phyloP scores from a whole-genome alignment of 2,797 vertebrate genomes.

The Iguana delicatissima region DNA sequence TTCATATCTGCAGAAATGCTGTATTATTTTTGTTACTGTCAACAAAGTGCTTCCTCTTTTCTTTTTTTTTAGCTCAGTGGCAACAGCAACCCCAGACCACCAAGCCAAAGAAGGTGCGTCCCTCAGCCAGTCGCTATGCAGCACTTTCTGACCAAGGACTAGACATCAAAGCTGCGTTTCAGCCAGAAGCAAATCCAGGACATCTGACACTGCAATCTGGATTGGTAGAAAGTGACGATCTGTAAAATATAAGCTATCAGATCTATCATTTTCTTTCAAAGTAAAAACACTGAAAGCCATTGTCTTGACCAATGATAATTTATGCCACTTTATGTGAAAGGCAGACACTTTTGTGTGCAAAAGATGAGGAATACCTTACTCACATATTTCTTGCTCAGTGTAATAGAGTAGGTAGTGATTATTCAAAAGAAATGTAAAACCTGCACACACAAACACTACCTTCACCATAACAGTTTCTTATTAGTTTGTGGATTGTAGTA shows the following conservation, averaged over 20 bases:
- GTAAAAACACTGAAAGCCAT: slow-evolving; percentile 76
- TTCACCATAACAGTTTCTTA: slow-evolving; percentile 68
- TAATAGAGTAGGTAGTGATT: slow-evolving; percentile 76
- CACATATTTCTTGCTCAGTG: slow-evolving; percentile 78
- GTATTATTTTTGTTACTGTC: background rate
- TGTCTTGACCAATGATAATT: slow-evolving; percentile 76
- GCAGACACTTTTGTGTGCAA: slow-evolving; percentile 78
- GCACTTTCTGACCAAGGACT: slow-evolving; percentile 96
- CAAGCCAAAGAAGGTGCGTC: slow-evolving; percentile 95
- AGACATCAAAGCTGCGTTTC: slow-evolving; percentile 97
- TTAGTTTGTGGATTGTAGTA: slow-evolving; percentile 66
- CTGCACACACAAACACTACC: slow-evolving; percentile 70
- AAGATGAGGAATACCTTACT: slow-evolving; percentile 76
- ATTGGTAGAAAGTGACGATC: slow-evolving; percentile 96
- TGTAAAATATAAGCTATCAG: slow-evolving; percentile 79
- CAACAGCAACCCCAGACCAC: slow-evolving; percentile 91
- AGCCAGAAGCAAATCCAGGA: slow-evolving; percentile 91
- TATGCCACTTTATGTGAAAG: slow-evolving; percentile 77
- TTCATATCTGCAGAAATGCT: background rate
- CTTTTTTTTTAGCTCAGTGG: slow-evolving; percentile 89
- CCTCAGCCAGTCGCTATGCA: slow-evolving; percentile 95
- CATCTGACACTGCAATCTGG: slow-evolving; percentile 84
- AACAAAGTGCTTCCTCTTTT: background rate
- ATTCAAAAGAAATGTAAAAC: slow-evolving; percentile 75
- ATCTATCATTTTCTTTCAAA: slow-evolving; percentile 59